phyloP scores from a whole-genome alignment of 2,113 vertebrate genomes.

The Lampris megalopsis region DNA sequence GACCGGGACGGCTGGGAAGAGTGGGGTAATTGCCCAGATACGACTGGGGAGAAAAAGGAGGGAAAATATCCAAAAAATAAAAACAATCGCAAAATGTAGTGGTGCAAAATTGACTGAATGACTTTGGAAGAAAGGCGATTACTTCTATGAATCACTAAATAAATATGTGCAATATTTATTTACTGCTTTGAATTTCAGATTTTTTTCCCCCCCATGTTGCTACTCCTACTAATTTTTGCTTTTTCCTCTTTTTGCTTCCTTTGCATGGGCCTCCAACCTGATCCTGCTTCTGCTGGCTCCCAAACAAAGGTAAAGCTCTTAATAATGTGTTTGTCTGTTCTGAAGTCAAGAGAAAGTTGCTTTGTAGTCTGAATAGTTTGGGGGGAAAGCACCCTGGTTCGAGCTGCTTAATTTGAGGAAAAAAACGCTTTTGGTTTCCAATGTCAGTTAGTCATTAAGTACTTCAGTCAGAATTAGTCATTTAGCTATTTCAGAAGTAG shows the following conservation, averaged over 20 bases:
- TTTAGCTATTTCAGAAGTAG: background rate
- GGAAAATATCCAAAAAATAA: background rate
- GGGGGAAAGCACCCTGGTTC: background rate
- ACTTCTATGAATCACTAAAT: background rate
- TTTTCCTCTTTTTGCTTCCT: constrained; percentile 1
- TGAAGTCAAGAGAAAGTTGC: background rate
- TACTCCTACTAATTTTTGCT: background rate
- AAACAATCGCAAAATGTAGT: constrained; percentile 12
- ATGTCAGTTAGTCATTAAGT: background rate
- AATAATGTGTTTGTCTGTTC: background rate
- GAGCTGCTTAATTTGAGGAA: background rate
- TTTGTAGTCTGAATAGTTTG: background rate
- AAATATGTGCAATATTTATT: background rate
- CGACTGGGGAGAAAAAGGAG: no score
- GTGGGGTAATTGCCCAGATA: no score
- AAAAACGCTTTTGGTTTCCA: background rate
- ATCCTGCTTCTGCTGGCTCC: background rate
- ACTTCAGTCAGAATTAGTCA: background rate
- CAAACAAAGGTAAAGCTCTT: background rate
- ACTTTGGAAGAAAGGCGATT: constrained; percentile 19
- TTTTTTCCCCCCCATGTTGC: background rate
- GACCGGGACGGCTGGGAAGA: no score
- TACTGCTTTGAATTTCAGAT: background rate
- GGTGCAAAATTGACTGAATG: constrained; percentile 33
- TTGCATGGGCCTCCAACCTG: background rate